Percentiles rank a stretch among this genome's conserved stretches.
Conservation (phyloP, 2,113 vertebrate genomes). For the Steatornis caripensis region DNA sequence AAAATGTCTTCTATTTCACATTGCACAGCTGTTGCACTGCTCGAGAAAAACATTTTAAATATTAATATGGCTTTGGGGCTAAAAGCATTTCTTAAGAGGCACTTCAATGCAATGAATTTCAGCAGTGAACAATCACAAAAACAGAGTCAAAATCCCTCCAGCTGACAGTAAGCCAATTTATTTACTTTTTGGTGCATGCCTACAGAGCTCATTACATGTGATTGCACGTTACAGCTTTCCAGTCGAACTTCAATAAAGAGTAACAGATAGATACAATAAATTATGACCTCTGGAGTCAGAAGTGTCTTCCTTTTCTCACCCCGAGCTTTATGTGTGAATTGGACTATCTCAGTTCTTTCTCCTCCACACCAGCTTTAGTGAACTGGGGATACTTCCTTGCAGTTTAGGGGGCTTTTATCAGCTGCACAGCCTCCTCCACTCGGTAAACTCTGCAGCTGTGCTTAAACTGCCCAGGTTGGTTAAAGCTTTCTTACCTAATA, state of each 20-base stretch:
- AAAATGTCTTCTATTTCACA: constrained; percentile 45
- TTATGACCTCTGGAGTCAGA: not conserved
- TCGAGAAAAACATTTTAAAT: constrained; percentile 47
- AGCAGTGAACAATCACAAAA: not conserved
- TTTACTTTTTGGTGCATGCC: not conserved
- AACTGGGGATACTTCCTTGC: not conserved
- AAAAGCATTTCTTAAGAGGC: constrained; percentile 14
- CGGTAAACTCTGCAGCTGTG: not conserved
- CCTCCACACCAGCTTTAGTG: not conserved
- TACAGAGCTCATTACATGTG: not conserved
- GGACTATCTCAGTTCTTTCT: not conserved
- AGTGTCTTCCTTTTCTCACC: not conserved
- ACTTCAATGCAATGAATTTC: not conserved
- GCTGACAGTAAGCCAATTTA: not conserved
- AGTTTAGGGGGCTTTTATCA: not conserved
- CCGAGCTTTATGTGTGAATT: not conserved
- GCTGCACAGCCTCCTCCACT: not conserved
- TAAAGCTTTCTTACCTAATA: not conserved
- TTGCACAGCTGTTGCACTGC: constrained; percentile 48
- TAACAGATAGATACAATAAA: not conserved
- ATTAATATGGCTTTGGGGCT: constrained; percentile 35
- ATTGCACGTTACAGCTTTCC: not conserved
- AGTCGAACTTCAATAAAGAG: not conserved
- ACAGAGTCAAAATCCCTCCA: not conserved
- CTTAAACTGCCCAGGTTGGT: not conserved